A percentile compares a stretch with the other conserved stretches of the same genome.
Conservation (phyloP, 2,113 vertebrate genomes). For the Amphilophus citrinellus region DNA sequence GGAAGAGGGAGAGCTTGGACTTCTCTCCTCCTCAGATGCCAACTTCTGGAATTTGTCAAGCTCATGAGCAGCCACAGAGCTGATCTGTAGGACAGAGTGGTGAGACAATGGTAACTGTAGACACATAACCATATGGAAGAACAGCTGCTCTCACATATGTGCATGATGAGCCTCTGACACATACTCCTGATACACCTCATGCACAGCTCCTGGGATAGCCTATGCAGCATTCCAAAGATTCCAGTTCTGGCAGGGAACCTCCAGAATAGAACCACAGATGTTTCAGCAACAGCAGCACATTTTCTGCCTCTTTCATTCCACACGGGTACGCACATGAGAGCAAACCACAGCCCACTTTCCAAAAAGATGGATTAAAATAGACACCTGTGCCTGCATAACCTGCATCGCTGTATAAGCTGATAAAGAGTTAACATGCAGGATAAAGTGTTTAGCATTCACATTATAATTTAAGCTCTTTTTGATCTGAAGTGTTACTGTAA, state of each 20-base stretch:
- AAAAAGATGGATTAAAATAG: conserved; percentile 38
- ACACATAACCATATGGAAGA: not conserved
- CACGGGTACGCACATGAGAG: conserved; percentile 44
- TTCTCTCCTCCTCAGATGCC: conserved; percentile 29
- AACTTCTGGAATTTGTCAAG: conserved; percentile 75
- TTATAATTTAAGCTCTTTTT: not conserved
- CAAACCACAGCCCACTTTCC: conserved; percentile 51
- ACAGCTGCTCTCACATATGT: conserved; percentile 5
- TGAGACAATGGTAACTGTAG: conserved; percentile 9
- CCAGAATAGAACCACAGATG: conserved; percentile 60
- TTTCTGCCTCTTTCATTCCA: conserved; percentile 56
- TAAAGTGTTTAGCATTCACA: not conserved
- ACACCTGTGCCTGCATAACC: conserved; percentile 32
- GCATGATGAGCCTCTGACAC: not conserved
- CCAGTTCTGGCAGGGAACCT: conserved; percentile 57
- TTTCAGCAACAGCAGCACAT: conserved; percentile 44
- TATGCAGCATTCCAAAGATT: conserved; percentile 67
- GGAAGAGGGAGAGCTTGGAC: conserved; percentile 37
- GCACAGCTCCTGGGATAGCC: not conserved
- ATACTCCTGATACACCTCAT: not conserved
- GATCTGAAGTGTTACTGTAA: not conserved
- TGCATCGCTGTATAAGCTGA: not conserved
- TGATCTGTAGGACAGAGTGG: conserved; percentile 78
- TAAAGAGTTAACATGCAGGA: conserved; percentile 8
- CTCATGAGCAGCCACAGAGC: conserved; percentile 86